Evolutionary conservation across 2,888 invertebrate genomes (phyloP).

Genomic region (Coremacera marginata): DNA sequence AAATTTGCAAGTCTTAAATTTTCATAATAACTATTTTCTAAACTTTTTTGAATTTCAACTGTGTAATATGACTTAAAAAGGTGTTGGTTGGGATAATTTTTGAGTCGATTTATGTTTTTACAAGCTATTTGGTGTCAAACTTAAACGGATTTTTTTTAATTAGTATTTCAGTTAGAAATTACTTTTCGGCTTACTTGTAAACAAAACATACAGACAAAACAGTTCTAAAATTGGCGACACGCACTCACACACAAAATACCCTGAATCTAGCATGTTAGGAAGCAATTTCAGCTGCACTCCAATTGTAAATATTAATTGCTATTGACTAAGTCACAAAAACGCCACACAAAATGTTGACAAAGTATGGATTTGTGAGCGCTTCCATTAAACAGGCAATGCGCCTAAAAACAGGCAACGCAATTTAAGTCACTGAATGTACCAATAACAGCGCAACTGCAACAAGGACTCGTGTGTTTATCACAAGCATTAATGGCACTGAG

Average conservation of each 20-base stretch:
- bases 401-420: neutral
- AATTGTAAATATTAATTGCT: slow-evolving; percentile 4
- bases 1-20: no score
- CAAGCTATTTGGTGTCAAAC: no score
- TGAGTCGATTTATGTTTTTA: no score
- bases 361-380: neutral
- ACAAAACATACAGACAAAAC: neutral
- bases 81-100: no score
- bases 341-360: neutral
- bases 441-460: neutral
- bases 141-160: no score
- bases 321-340: neutral
- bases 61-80: no score
- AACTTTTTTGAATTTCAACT: no score
- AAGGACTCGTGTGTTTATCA: no score
- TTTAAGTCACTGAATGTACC: neutral
- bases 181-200: no score
- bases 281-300: neutral
- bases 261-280: neutral
- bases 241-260: neutral
- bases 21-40: no score
- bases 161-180: no score
- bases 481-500: no score
- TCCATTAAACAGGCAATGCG: neutral
- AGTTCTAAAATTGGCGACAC: neutral